Conservation (phyloP, 2,888 invertebrate genomes). For the Scaptomyza polygonia region DNA sequence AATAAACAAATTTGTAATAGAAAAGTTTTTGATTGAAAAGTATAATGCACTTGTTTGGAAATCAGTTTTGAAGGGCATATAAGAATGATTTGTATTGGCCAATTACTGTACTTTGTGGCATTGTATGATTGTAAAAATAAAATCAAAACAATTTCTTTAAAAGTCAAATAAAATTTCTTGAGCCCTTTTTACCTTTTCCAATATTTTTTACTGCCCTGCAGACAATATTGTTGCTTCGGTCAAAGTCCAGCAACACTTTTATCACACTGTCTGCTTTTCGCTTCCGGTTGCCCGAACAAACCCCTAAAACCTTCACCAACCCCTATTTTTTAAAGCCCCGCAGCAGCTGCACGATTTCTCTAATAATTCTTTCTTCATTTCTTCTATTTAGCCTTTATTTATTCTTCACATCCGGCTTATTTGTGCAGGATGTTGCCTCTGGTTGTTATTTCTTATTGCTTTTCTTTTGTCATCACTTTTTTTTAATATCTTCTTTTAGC, state of each 20-base stretch:
- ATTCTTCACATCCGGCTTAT: slow-evolving; percentile 65
- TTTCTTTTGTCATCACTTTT: slow-evolving; percentile 14
- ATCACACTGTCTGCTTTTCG: slow-evolving; percentile 24
- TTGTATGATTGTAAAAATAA: not conserved
- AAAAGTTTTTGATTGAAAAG: not conserved
- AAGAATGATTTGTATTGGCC: not conserved
- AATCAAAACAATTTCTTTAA: not conserved
- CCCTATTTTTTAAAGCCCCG: too few relatives aligned
- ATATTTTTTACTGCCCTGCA: slow-evolving; percentile 9
- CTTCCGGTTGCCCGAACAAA: slow-evolving; percentile 38
- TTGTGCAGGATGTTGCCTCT: slow-evolving; percentile 64
- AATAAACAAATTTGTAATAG: not conserved
- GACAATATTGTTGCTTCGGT: slow-evolving; percentile 39
- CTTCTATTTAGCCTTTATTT: slow-evolving; percentile 64
- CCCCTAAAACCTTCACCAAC: not conserved
- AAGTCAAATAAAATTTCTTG: not conserved
- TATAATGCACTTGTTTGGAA: not conserved
- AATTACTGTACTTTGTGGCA: not conserved
- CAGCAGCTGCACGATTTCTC: slow-evolving; percentile 12
- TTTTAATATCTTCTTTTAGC: slow-evolving; percentile 21
- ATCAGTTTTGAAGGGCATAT: not conserved
- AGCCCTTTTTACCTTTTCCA: not conserved
- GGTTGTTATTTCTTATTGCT: slow-evolving; percentile 28
- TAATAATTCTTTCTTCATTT: slow-evolving; percentile 56
- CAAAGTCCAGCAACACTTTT: slow-evolving; percentile 44